These are phyloP conservation scores for Aleadryas rufinucha DNA, from an alignment of 2,113 vertebrate species.

Conservation along the genomic window DNA sequence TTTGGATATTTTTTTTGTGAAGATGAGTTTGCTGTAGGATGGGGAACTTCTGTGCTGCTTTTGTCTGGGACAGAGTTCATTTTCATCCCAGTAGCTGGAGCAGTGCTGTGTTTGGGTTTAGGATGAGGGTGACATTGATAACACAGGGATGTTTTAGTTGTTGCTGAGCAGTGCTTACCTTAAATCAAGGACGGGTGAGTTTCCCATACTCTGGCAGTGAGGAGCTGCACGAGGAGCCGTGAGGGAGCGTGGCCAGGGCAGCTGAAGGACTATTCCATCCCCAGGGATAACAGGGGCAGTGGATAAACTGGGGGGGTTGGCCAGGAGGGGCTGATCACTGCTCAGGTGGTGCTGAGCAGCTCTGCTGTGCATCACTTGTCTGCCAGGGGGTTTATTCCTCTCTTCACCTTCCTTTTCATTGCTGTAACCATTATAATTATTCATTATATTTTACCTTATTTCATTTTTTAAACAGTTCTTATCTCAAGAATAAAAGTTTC, in stretches of 20 bases:
- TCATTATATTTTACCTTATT: not conserved
- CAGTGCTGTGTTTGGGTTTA: not conserved
- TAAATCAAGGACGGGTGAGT: not conserved
- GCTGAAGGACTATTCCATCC: not conserved
- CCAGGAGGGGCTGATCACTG: rapidly evolving
- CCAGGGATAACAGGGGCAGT: not conserved
- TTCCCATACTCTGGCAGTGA: not conserved
- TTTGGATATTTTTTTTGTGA: not conserved
- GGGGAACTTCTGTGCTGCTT: not conserved
- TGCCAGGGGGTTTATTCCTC: not conserved
- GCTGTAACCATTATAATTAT: not conserved
- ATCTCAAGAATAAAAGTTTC: not conserved
- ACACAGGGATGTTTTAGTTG: not conserved
- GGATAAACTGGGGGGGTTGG: not conserved
- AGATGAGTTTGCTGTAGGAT: not conserved
- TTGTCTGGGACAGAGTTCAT: not conserved
- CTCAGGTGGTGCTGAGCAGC: not conserved
- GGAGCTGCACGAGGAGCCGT: not conserved
- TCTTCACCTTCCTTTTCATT: not conserved
- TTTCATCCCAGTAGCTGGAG: not conserved
- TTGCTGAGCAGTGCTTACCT: not conserved
- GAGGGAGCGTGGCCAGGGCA: not conserved
- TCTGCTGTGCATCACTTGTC: not conserved
- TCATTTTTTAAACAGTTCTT: not conserved
- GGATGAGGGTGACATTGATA: not conserved